These are phyloP conservation scores for Carterocephalus palaemon DNA, from an alignment of 2,888 invertebrate species.

Conservation along the genomic window DNA sequence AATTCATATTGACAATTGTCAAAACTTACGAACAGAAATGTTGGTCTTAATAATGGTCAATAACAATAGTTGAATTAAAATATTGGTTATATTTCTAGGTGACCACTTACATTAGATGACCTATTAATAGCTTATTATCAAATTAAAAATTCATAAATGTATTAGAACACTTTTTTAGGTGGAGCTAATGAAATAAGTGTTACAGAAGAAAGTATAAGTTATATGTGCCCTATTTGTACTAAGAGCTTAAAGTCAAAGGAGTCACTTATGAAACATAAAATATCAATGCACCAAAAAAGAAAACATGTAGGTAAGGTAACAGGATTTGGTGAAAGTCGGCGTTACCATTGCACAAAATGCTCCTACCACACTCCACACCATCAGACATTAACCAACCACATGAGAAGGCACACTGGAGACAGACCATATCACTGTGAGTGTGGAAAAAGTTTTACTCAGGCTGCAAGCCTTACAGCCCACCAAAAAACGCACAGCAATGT, in stretches of 20 bases:
- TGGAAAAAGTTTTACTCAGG: slow-evolving; percentile 68
- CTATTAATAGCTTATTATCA: too few relatives aligned
- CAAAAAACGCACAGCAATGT: slow-evolving; percentile 60
- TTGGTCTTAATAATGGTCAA: too few relatives aligned
- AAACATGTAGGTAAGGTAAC: slow-evolving; percentile 58
- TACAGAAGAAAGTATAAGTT: slow-evolving; percentile 31
- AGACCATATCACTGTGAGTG: slow-evolving; percentile 67
- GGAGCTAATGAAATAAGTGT: slow-evolving; percentile 23
- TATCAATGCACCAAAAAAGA: slow-evolving; percentile 61
- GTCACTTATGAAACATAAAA: slow-evolving; percentile 56
- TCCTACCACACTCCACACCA: slow-evolving; percentile 66
- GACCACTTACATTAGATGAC: too few relatives aligned
- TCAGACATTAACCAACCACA: slow-evolving; percentile 69
- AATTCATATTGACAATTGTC: too few relatives aligned
- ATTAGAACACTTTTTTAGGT: too few relatives aligned
- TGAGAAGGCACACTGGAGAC: slow-evolving; percentile 67
- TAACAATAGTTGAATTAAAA: too few relatives aligned
- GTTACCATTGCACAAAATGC: slow-evolving; percentile 67
- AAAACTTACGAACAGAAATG: too few relatives aligned
- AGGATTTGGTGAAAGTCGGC: slow-evolving; percentile 56
- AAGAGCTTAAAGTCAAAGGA: slow-evolving; percentile 53
- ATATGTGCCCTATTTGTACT: slow-evolving; percentile 49
- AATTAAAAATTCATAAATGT: too few relatives aligned
- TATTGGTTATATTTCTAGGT: too few relatives aligned
- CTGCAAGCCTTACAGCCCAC: slow-evolving; percentile 64